phyloP scores from a whole-genome alignment of 2,888 invertebrate species.

The Drosophila peninsularis region DNA sequence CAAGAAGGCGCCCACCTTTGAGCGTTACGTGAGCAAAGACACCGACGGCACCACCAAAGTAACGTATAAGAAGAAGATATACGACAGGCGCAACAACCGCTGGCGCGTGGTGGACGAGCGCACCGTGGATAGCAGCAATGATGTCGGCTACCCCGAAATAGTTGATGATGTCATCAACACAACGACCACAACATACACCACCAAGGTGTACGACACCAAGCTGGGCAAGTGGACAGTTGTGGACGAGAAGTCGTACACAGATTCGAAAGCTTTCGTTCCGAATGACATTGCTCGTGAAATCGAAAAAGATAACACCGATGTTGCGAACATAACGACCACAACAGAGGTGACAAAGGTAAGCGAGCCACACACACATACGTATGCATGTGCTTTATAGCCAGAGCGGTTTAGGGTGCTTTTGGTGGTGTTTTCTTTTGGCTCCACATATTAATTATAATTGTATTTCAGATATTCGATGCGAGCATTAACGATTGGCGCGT shows the following conservation, averaged over 20 bases:
- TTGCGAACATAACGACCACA: constrained; percentile 85
- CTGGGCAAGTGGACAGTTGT: constrained; percentile 84
- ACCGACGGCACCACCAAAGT: constrained; percentile 84
- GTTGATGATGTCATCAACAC: constrained; percentile 85
- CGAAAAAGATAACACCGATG: constrained; percentile 85
- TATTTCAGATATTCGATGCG: constrained; percentile 84
- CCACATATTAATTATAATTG: background rate
- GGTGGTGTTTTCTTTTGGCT: constrained; percentile 22
- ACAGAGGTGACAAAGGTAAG: constrained; percentile 85
- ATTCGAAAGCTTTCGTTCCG: constrained; percentile 83
- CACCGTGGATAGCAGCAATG: constrained; percentile 85
- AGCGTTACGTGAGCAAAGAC: constrained; percentile 84
- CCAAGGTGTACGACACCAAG: constrained; percentile 84
- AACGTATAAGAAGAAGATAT: constrained; percentile 84
- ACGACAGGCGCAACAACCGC: constrained; percentile 83
- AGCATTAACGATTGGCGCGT: constrained; percentile 85
- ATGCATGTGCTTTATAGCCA: background rate
- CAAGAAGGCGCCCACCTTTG: constrained; percentile 81
- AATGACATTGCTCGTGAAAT: constrained; percentile 85
- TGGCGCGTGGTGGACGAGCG: constrained; percentile 86
- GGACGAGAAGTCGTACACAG: constrained; percentile 85
- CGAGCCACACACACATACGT: constrained; percentile 9
- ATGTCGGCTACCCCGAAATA: constrained; percentile 84
- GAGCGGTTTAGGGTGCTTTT: constrained; percentile 19
- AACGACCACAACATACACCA: constrained; percentile 85